Base-by-base conservation (phyloP, 2,888 invertebrate genomes). In the Lordiphosa andalusiaca region DNA sequence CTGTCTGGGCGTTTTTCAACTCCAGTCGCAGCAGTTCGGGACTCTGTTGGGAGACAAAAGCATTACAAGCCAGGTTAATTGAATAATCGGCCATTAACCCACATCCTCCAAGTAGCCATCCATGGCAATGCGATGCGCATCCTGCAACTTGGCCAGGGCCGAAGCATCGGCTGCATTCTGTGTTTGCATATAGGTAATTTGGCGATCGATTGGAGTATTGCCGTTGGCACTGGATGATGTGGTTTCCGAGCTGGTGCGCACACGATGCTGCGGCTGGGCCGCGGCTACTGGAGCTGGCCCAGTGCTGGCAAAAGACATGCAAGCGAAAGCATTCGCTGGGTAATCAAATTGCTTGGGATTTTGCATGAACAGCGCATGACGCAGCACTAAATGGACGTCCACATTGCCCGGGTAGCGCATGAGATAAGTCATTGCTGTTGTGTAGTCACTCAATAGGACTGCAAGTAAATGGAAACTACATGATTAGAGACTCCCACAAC, bases 321-420 rank as follows among this genome's bases (percentile, higher is more conserved):
- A 80, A 6, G 71, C 74, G 58, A 90, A 90, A 7, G 88, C 88
- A 71, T 89, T 87, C 6, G 69, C 55, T 4, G 89, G 90, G 9
- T 86, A 84, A 36, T 88, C 86, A 39, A 89, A 89, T 70, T 85
- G 87, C 68, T 90, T 85, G 6, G 91, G 91, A 67, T 88, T 87
- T 65, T 88, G 88, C 86, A 91, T 89, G 66, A 90, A 88, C 4
- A 93, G 87, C 0, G 93, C 93, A 80, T 93, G 91, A 42, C 92
- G 91, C 41, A 94, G 90, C 73, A 94, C 92, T 73, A 91, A 89
- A 56, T 91, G 90, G 1, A 93, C 91, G 82, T 94, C 93, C 19
- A 91, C 91, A 48, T 92, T 91, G 6, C 91, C 91, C 1, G 94
- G 94, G 88, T 93, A 94, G 49, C 92, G 90, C 94, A 94, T 94